Conservation (phyloP, 2,113 vertebrate genomes). For the Lepisosteus osseus region DNA sequence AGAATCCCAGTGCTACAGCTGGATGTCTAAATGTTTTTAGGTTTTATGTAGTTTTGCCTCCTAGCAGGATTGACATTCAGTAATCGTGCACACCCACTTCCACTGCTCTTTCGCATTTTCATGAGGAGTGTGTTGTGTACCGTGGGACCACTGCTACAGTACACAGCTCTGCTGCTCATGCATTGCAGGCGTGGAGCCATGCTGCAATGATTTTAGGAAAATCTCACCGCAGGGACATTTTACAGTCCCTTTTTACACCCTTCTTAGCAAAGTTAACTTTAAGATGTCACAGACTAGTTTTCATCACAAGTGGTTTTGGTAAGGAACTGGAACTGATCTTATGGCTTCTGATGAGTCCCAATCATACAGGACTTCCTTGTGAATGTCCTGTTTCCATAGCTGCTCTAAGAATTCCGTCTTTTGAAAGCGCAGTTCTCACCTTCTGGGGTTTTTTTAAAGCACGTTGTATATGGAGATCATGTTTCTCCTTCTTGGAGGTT, state of each 20-base stretch:
- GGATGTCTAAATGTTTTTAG: no score
- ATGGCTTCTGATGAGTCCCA: conserved; percentile 1
- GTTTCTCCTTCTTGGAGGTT: not conserved
- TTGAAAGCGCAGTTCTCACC: not conserved
- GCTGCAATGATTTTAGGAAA: no score
- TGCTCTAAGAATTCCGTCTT: not conserved
- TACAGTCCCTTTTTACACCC: not conserved
- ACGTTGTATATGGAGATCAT: not conserved
- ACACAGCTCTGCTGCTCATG: not conserved
- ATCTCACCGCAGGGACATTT: not conserved
- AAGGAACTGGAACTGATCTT: no score
- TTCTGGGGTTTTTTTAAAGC: no score
- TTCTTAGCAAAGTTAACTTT: not conserved
- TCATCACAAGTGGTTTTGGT: not conserved
- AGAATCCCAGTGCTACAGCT: no score
- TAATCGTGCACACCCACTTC: conserved; percentile 1
- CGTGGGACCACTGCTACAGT: not conserved
- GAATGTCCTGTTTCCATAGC: not conserved
- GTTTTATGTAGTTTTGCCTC: no score
- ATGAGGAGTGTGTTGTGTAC: not conserved
- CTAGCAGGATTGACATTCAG: not conserved
- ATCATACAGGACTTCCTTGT: not conserved
- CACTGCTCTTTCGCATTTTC: conserved; percentile 3
- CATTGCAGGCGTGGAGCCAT: not conserved
- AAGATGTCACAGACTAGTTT: not conserved